phyloP scores from a whole-genome alignment of 2,888 invertebrate species.

The Bimastos eiseni region DNA sequence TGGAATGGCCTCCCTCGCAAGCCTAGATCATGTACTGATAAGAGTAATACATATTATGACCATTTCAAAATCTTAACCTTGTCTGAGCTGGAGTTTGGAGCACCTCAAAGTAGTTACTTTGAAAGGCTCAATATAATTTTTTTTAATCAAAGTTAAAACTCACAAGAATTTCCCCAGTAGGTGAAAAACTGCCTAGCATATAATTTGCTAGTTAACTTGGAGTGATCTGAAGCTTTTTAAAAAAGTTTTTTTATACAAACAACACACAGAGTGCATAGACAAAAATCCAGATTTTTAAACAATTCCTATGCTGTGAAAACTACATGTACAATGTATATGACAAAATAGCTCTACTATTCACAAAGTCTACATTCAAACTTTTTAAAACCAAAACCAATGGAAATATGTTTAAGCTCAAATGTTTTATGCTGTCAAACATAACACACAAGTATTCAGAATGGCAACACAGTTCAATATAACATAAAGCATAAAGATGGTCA shows the following conservation, averaged over 20 bases:
- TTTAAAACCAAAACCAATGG: background rate
- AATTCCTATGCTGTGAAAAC: constrained; percentile 4
- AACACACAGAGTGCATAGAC: constrained; percentile 4
- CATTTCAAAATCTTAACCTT: too few species aligned
- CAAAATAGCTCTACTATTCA: constrained; percentile 7
- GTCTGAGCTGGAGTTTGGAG: too few species aligned
- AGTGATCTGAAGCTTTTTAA: too few species aligned
- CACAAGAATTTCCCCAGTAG: too few species aligned
- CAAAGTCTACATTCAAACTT: constrained; percentile 9
- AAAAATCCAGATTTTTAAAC: constrained; percentile 9
- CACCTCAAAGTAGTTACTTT: too few species aligned
- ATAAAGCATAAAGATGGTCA: background rate
- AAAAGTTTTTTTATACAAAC: background rate
- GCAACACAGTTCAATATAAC: background rate
- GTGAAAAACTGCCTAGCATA: too few species aligned
- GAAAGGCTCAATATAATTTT: too few species aligned
- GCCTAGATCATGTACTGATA: too few species aligned
- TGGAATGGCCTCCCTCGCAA: too few species aligned
- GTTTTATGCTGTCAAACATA: background rate
- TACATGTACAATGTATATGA: constrained; percentile 13
- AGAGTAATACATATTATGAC: too few species aligned
- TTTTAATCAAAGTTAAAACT: too few species aligned
- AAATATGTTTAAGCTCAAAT: background rate
- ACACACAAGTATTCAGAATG: background rate
- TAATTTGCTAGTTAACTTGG: too few species aligned